Evolutionary conservation across 1,140 invertebrate species (phyloP).

Genomic region (Galleria mellonella): DNA sequence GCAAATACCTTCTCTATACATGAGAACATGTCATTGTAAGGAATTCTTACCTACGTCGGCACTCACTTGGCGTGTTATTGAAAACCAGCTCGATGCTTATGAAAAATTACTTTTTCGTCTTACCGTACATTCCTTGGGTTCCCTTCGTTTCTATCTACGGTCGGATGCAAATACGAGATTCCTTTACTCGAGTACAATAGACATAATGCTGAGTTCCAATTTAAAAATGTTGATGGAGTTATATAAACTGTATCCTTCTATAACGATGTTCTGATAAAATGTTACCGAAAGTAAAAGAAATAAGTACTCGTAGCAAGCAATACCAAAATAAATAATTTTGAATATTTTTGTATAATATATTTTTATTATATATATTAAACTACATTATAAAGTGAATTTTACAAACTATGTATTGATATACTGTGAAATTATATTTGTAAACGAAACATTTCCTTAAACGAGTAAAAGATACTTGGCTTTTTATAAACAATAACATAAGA

Average conservation of each 20-base stretch:
- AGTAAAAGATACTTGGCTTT: too few relatives aligned
- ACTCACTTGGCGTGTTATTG: slow-evolving; percentile 37
- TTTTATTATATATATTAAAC: too few relatives aligned
- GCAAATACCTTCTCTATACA: not conserved
- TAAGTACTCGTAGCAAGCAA: too few relatives aligned
- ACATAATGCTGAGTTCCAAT: slow-evolving; percentile 28
- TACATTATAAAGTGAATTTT: too few relatives aligned
- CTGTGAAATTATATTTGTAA: too few relatives aligned
- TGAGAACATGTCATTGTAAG: slow-evolving; percentile 8
- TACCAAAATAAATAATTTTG: too few relatives aligned
- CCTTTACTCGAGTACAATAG: slow-evolving; percentile 39
- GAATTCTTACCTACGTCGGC: slow-evolving; percentile 16
- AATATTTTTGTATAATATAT: too few relatives aligned
- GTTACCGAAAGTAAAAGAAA: too few relatives aligned
- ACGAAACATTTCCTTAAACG: too few relatives aligned
- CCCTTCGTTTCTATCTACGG: slow-evolving; percentile 27
- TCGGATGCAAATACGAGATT: slow-evolving; percentile 46
- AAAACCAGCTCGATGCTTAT: slow-evolving; percentile 38
- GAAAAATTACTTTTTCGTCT: slow-evolving; percentile 50
- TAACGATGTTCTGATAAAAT: not conserved
- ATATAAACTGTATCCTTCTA: not conserved
- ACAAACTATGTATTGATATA: too few relatives aligned
- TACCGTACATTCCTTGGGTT: slow-evolving; percentile 25
- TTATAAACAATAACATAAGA: too few relatives aligned
- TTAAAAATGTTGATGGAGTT: slow-evolving; percentile 41